Conservation (phyloP, 2,888 invertebrate species). For the Sarcophaga caerulescens region DNA sequence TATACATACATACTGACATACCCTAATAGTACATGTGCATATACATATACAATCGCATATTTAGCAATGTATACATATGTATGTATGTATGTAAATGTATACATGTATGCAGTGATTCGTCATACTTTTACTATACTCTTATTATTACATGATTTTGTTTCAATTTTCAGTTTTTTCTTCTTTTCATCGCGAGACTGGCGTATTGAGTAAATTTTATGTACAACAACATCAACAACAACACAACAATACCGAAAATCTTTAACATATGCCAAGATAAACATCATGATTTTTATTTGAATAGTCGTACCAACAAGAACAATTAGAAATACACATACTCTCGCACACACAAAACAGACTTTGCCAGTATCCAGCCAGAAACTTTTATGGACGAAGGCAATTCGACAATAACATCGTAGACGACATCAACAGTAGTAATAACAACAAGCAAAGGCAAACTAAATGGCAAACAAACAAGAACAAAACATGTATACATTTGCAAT, state of each 20-base stretch:
- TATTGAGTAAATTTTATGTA: slow-evolving; percentile 20
- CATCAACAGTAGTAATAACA: slow-evolving; percentile 4
- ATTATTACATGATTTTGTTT: slow-evolving; percentile 31
- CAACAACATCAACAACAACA: slow-evolving; percentile 23
- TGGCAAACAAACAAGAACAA: slow-evolving; percentile 18
- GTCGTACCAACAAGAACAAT: slow-evolving; percentile 19
- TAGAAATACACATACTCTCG: neutral
- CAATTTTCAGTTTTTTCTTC: neutral
- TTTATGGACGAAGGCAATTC: slow-evolving; percentile 43
- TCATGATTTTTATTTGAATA: slow-evolving; percentile 52
- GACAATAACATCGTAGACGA: slow-evolving; percentile 19
- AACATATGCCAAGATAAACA: slow-evolving; percentile 63
- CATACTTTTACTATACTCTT: slow-evolving; percentile 23
- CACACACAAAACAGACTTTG: neutral
- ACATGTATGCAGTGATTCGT: neutral
- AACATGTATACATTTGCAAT: slow-evolving; percentile 44
- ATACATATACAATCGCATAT: neutral
- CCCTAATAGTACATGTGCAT: neutral
- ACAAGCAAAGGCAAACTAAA: slow-evolving; percentile 26
- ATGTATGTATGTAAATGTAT: neutral
- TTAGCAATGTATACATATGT: neutral
- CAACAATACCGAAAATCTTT: slow-evolving; percentile 16
- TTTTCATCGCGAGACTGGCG: slow-evolving; percentile 26
- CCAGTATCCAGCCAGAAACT: slow-evolving; percentile 35
- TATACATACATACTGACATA: neutral